Base-by-base conservation (phyloP, 37 sponge, comb jelly and placozoan genomes). In the Crambe crambe region DNA sequence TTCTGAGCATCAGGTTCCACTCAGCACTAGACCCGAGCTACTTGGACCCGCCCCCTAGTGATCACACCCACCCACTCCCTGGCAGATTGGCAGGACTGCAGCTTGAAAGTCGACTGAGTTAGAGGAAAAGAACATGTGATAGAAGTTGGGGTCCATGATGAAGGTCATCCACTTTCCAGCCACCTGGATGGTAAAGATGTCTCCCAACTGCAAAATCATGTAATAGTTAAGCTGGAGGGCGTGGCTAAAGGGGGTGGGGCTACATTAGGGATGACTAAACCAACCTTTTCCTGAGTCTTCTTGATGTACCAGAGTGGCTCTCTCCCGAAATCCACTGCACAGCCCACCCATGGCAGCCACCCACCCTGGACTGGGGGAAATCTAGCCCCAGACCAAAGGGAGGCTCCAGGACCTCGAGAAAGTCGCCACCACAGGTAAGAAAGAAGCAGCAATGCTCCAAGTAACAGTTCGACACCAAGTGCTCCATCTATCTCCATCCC, bases 161-260 rank as follows among this genome's bases (percentile, higher is more conserved):
- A 88, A 92, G 8, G 93, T 92, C 85, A 92, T 92, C 29, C 38
- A 41, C 78, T 92, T 92, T 12, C 93, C 93, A 44, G 89, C 89
- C 3, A 70, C 93, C 41, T 87, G 85, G 38, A 92, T 83, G 32
- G 93, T 88, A 61, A 88, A 92, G 22, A 86, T 74, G 68, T 86
- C n/a, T n/a, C n/a, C n/a, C n/a, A n/a, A n/a, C n/a, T n/a, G n/a
- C n/a, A n/a, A n/a, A n/a, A n/a, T n/a, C n/a, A n/a, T n/a, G n/a
- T n/a, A n/a, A n/a, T n/a, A n/a, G n/a, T n/a, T n/a, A n/a, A n/a
- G n/a, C n/a, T n/a, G n/a, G n/a, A n/a, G n/a, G n/a, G n/a, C n/a
- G n/a, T n/a, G n/a, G n/a, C n/a, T n/a, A n/a, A n/a, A n/a, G n/a
- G n/a, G n/a, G n/a, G n/a, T n/a, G n/a, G n/a, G n/a, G n/a, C n/a